Base-by-base conservation (phyloP, 1,140 invertebrate species). In the Nephotettix cincticeps region DNA sequence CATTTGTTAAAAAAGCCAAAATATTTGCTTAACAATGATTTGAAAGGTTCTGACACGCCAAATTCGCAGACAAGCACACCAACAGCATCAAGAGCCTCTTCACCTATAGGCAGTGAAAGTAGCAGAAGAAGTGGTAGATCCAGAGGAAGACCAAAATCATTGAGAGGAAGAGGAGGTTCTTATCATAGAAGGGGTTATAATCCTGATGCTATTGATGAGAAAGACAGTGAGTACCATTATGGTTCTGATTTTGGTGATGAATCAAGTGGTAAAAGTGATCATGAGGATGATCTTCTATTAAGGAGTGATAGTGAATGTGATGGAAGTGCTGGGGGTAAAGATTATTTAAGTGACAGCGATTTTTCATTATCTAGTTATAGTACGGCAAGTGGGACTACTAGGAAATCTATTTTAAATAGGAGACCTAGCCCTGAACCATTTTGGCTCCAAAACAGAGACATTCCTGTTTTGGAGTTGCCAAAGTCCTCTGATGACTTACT, bases 1-100 rank as follows among this genome's bases (percentile, higher is more conserved):
- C 90, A 93, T 84, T 84, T 94, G 78, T 86, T 95, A 80, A 95
- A 95, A 83, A 96, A 96, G 82, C 94, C 94, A 9, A 95, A 94
- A 86, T 96, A 95, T 83, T 85, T 94, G 76, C 84, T 88, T 80
- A 87, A 87, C 77, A 85, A 88, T 80, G 81, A 80, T 58, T 86
- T 85, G 78, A 86, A 86, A 77, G 90, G 86, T 72, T 84, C 85
- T 1, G 85, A 89, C 76, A 90, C 89, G 17, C 78, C 86, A 14
- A 83, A 79, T 63, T 86, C 85, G 1, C 83, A 91, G 76, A 84
- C 87, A 21, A 91, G 90, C 77, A 93, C 93, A 11, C 92, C 93
- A 11, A 90, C 88, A 13, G 86, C 87, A 2, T 93, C 91, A 1
- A 83, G 92, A 79, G 87, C 88, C 36, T 89, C 88, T 32, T 91